Conservation (phyloP, 1,140 invertebrate species). For the Psilanteris sp. region DNA sequence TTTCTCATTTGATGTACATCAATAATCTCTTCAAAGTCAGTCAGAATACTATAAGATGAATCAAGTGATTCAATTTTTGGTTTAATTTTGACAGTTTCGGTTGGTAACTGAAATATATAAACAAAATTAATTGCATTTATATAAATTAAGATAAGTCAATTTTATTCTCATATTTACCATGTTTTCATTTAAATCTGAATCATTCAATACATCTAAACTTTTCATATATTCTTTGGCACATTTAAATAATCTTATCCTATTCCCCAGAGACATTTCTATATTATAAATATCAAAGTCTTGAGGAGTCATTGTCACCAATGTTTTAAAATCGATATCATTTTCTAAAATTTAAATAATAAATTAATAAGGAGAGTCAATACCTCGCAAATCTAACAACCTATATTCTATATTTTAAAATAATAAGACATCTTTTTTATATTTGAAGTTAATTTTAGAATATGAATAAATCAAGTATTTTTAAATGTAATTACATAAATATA, state of each 20-base stretch:
- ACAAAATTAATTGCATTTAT: no score
- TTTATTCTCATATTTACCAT: conserved; percentile 31
- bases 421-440: no score
- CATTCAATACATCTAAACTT: conserved; percentile 38
- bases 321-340: conserved; percentile 55
- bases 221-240: conserved; percentile 59
- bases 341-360: conserved; percentile 29
- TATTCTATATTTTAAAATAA: no score
- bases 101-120: conserved; percentile 14
- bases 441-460: no score
- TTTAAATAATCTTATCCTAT: conserved; percentile 55
- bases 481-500: no score
- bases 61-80: conserved; percentile 45
- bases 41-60: conserved; percentile 30
- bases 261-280: conserved; percentile 53
- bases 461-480: no score
- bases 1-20: conserved; percentile 41
- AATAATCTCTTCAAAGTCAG: conserved; percentile 41
- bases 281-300: conserved; percentile 57
- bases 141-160: no score
- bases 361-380: no score
- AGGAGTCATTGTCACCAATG: conserved; percentile 51
- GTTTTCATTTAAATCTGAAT: conserved; percentile 47
- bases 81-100: conserved; percentile 33
- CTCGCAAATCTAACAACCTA: no score